Percentiles rank a stretch among this genome's conserved stretches.
Conservation (phyloP, 2,888 invertebrate genomes). For the Nezara viridula region DNA sequence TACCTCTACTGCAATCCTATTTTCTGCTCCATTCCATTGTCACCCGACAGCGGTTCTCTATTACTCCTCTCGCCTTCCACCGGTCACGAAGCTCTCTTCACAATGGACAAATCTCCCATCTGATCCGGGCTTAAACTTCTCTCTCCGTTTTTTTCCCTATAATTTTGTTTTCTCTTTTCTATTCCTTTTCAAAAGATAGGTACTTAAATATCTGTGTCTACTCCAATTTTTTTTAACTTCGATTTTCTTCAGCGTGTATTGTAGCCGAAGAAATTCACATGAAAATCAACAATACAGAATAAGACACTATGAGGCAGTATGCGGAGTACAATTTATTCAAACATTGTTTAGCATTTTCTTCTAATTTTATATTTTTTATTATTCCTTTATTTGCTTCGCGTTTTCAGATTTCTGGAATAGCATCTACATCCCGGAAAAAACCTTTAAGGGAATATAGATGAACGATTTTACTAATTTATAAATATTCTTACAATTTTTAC, state of each 20-base stretch:
- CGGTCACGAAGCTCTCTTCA: background rate
- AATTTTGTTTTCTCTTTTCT: background rate
- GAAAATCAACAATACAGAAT: background rate
- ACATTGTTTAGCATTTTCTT: background rate
- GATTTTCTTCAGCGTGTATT: background rate
- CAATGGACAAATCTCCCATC: background rate
- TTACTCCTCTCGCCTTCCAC: background rate
- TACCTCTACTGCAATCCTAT: background rate
- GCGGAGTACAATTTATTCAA: background rate
- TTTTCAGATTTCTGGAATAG: no score
- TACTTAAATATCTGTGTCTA: background rate
- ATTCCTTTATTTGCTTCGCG: no score
- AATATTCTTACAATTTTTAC: no score
- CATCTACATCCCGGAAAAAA: no score
- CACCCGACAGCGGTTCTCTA: background rate
- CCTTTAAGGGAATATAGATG: no score
- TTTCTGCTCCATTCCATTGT: constrained; percentile 25
- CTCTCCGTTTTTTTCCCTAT: background rate
- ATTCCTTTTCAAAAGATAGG: constrained; percentile 11
- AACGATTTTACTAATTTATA: no score
- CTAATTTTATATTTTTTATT: background rate
- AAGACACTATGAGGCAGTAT: background rate
- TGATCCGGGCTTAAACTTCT: background rate
- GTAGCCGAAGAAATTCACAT: background rate
- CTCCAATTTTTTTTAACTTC: background rate